Percentiles rank a stretch among this genome's conserved stretches.
Conservation (phyloP, 2,797 vertebrate species). For the Rhinoraja longicauda region DNA sequence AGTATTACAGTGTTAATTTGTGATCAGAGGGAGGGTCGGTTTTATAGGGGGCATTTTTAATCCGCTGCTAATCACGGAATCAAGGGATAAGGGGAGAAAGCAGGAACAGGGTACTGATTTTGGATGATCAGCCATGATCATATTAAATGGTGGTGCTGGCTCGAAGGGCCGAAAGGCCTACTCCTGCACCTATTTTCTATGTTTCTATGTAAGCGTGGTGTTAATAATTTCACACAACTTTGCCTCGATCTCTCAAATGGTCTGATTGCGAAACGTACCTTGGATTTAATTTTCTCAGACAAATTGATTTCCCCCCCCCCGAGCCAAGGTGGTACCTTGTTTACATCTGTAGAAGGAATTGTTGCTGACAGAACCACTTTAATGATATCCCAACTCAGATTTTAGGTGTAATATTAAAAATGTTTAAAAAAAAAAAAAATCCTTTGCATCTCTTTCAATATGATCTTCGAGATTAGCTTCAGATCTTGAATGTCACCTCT, state of each 20-base stretch:
- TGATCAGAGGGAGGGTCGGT: not conserved
- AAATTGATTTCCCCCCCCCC: conserved; percentile 33
- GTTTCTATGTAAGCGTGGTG: not conserved
- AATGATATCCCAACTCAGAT: conserved; percentile 5
- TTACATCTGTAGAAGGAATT: conserved; percentile 23
- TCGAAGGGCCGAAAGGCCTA: too few relatives aligned
- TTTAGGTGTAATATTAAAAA: conserved; percentile 24
- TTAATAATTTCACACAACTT: not conserved
- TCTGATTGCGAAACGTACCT: not conserved
- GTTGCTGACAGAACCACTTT: conserved; percentile 19
- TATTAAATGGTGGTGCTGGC: too few relatives aligned
- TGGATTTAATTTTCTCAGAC: conserved; percentile 29
- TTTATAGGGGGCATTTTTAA: not conserved
- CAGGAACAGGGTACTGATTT: too few relatives aligned
- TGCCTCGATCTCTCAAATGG: not conserved
- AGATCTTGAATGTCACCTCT: conserved; percentile 35
- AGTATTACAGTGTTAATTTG: not conserved
- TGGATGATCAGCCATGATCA: too few relatives aligned
- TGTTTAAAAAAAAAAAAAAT: not conserved
- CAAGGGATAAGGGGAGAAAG: too few relatives aligned
- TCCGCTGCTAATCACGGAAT: not conserved
- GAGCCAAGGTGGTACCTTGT: conserved; percentile 7
- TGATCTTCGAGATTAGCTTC: conserved; percentile 36
- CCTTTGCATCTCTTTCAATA: conserved; percentile 34
- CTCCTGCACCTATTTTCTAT: too few relatives aligned